Base-by-base conservation (phyloP, 92 coral and sea anemone genomes). In the Porites divaricata region DNA sequence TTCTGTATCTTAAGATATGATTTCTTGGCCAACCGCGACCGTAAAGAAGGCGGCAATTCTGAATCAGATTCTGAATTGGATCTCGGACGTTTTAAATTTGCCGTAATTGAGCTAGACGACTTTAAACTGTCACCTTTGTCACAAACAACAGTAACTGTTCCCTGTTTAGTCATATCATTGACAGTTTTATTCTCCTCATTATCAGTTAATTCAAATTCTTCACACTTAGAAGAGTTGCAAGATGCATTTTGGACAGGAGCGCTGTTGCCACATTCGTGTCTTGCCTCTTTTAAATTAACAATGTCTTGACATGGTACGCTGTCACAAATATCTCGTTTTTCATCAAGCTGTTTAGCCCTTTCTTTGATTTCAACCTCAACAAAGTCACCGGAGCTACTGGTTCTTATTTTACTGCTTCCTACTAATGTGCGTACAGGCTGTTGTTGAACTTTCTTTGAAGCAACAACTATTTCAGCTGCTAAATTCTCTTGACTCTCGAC, bases 61-160 rank as follows among this genome's bases (percentile, higher is more conserved):
- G 12, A 48, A 59, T 63, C 86, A 48, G 78, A 82, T 72, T 72
- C 79, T 41, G 79, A 72, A 72, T 15, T n/a, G 1, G 79, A 71
- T 82, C 79, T 50, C 10, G 50, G 24, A 45, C 79, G 85, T 41
- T 80, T 80, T 2, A 57, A 28, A 28, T 68, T 57, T 15, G 67
- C 23, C 17, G 53, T 14, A 19, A 6, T 56, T 11, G 12, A 23
- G 22, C 9, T 25, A 19, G 63, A 48, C 4, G 28, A 16, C 71
- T 22, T 49, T 14, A 25, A 2, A 14, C 21, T 21, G 41, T n/a
- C 13, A 1, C 12, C 41, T 20, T 81, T 20, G 50, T 8, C 23
- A 17, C 19, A 8, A 2, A 41, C 21, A 35, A 14, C 63, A 72
- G 41, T 17, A 9, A 72, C 72, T 35, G 45, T 5, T 35, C 45